Conservation (phyloP, 2,113 vertebrate genomes). For the Campylomormyrus tamandua region DNA sequence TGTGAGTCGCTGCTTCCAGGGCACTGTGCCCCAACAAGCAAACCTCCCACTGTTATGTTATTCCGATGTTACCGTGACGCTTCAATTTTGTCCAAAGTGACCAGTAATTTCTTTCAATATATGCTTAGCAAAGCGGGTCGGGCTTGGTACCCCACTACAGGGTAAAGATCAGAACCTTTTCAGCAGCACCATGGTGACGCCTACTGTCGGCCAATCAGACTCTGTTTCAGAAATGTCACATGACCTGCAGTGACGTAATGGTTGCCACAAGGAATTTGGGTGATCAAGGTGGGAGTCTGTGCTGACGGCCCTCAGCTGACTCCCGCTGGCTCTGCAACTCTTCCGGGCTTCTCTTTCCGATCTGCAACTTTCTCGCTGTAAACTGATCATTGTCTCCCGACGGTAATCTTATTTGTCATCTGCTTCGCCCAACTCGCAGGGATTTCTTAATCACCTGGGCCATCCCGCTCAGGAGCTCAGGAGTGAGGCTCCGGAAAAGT, state of each 20-base stretch:
- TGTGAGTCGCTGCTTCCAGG: constrained; percentile 2
- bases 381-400: constrained; percentile 35
- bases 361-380: constrained; percentile 25
- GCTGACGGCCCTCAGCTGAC: background rate
- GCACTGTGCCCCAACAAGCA: background rate
- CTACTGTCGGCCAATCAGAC: background rate
- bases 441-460: constrained; percentile 38
- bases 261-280: background rate
- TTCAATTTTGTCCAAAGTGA: background rate
- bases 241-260: background rate
- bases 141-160: background rate
- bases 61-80: background rate
- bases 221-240: background rate
- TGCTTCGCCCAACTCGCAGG: constrained; percentile 21
- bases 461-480: background rate
- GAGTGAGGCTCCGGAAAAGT: background rate
- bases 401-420: constrained; percentile 38
- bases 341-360: background rate
- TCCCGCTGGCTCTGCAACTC: background rate
- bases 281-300: background rate
- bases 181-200: background rate
- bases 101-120: background rate
- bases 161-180: background rate
- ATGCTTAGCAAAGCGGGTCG: background rate
- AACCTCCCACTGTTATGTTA: background rate